These are phyloP conservation scores for Lepidurus apus DNA, from an alignment of 1,140 invertebrate genomes.

Conservation along the genomic window DNA sequence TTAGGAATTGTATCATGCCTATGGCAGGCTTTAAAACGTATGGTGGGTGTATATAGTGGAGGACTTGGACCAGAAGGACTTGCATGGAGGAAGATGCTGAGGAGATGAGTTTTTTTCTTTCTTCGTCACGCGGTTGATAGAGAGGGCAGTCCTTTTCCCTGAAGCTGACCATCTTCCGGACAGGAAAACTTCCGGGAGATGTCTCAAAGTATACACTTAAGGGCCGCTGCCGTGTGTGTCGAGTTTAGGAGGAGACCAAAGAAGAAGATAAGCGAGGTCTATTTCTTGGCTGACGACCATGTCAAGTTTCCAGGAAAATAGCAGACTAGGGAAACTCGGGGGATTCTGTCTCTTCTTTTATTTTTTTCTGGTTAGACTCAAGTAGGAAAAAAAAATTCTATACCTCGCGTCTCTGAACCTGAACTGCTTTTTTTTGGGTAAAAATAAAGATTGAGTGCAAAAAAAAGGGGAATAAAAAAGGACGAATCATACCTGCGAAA, in stretches of 20 bases:
- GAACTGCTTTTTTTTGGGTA: no score
- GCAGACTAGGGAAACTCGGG: background rate
- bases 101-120: background rate
- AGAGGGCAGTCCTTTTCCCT: background rate
- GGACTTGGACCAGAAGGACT: background rate
- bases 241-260: background rate
- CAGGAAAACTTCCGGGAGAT: background rate
- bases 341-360: background rate
- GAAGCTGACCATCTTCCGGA: background rate
- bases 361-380: background rate
- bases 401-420: no score
- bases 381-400: background rate
- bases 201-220: background rate
- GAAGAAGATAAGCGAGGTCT: background rate
- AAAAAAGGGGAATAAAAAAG: background rate
- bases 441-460: background rate
- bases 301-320: background rate
- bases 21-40: background rate
- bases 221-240: background rate
- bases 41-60: background rate
- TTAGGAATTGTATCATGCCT: background rate
- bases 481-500: background rate
- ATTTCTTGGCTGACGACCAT: background rate
- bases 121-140: background rate
- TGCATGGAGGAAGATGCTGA: background rate